Evolutionary conservation across 92 coral and sea anemone genomes (phyloP).

Genomic region (Galaxea fascicularis): DNA sequence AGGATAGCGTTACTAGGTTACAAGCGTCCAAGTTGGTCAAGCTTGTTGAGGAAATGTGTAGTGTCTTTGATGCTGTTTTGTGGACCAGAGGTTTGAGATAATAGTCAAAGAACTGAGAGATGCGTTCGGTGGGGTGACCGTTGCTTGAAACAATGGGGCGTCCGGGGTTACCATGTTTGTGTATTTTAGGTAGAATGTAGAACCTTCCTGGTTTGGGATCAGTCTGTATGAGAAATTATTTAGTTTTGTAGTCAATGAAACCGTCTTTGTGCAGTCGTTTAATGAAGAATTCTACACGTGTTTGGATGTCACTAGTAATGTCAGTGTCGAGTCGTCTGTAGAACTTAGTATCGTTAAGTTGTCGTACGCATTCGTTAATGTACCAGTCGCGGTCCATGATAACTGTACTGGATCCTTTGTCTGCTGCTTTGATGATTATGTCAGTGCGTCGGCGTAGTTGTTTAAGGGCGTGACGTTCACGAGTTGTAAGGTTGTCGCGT

Average conservation of each 20-base stretch:
- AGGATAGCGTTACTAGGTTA: too few relatives aligned
- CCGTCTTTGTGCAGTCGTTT: neutral
- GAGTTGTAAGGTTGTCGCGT: neutral
- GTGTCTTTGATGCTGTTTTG: slow-evolving; percentile 15
- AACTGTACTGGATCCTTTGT: slow-evolving; percentile 3
- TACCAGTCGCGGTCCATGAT: neutral
- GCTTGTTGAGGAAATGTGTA: slow-evolving; percentile 31
- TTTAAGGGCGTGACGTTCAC: neutral
- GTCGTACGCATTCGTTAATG: neutral
- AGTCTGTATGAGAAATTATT: neutral
- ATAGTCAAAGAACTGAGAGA: slow-evolving; percentile 30
- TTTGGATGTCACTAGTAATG: too few relatives aligned
- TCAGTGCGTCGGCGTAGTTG: neutral
- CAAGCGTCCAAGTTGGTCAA: too few relatives aligned
- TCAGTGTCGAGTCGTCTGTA: neutral
- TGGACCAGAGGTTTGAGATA: slow-evolving; percentile 17
- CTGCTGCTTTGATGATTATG: neutral
- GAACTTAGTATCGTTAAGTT: neutral
- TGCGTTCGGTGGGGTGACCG: slow-evolving; percentile 29
- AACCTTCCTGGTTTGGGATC: neutral
- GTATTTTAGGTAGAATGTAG: neutral
- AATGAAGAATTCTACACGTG: too few relatives aligned
- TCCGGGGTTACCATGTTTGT: slow-evolving; percentile 22
- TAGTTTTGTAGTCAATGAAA: slow-evolving; percentile 6
- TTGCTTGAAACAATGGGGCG: slow-evolving; percentile 25